A percentile compares a stretch with the other conserved stretches of the same genome.
Conservation (phyloP, 2,113 vertebrate genomes). For the Procavia capensis region DNA sequence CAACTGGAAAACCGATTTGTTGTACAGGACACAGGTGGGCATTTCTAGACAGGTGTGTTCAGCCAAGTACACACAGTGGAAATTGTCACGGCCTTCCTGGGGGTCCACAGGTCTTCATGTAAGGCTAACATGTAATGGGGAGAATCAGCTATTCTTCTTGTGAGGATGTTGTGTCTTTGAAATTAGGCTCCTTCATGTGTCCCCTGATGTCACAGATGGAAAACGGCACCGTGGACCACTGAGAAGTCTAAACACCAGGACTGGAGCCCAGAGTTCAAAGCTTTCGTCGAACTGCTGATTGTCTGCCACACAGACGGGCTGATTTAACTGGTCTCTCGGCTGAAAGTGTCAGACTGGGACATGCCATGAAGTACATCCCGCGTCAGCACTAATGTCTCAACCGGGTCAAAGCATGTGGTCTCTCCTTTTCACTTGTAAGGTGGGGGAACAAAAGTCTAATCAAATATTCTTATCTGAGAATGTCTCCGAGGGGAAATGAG, state of each 20-base stretch:
- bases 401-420: not conserved
- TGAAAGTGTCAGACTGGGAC: not conserved
- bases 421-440: not conserved
- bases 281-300: not conserved
- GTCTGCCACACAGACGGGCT: not conserved
- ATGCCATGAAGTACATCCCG: not conserved
- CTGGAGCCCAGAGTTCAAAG: not conserved
- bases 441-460: not conserved
- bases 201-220: not conserved
- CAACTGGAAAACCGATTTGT: rapidly evolving
- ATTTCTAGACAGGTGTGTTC: rapidly evolving
- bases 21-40: rapidly evolving
- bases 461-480: not conserved
- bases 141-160: not conserved
- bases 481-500: no score
- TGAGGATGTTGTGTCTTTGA: not conserved
- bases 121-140: rapidly evolving
- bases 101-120: not conserved
- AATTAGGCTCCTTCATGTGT: not conserved
- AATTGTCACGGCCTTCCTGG: not conserved
- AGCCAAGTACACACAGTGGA: rapidly evolving
- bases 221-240: no score
- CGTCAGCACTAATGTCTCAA: no score
- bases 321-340: not conserved
- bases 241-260: not conserved